Evolutionary conservation across 2,113 vertebrate species (phyloP), one percentile per base, ranked within the genome.

Genomic region (Rhabdornis inornatus): DNA sequence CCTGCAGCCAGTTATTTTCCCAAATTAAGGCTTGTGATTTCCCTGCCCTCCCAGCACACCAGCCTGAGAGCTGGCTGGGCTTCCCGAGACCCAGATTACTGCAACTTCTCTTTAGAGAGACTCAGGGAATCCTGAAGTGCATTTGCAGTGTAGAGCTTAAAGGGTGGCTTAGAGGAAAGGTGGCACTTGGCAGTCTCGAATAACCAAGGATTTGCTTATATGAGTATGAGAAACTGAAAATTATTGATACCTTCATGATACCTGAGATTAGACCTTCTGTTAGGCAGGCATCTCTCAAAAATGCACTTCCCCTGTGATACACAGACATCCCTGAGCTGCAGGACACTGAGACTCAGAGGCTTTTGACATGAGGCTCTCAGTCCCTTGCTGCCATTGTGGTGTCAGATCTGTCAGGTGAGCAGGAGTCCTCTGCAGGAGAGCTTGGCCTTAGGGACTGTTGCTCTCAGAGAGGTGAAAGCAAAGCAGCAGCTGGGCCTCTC

Each of bases 401-500:
- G 84, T 83, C 87, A 61, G 70, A 24, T 68, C 82, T 57, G 2
- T 31, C 42, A 28, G 5, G 52, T 60, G 30, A 65, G 77, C 45
- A 33, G 22, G 71, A 19, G 9, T 72, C 57, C 50, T 80, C 86
- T 14, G 70, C 84, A 39, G 66, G 37, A 89, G 39, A 40, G 30
- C 69, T 61, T 49, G 87, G 70, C 93, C 66, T 69, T 28, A 7
- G 71, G 53, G 57, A 18, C 87, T 61, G 56, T 3, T 90, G 81
- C 75, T 87, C 55, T 89, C 11, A 0, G 69, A 82, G 69, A 83
- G 75, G 91, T 80, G 74, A 61, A 69, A 50, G 81, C 44, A 83
- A 66, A 91, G 78, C 89, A 70, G 81, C 87, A 90, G 90, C 79
- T 64, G 42, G 71, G 71, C 76, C 88, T 66, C 90, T 91, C 78